Evolutionary conservation across 1,140 invertebrate genomes (phyloP).

Genomic region (Pseudomyrmex sp.): DNA sequence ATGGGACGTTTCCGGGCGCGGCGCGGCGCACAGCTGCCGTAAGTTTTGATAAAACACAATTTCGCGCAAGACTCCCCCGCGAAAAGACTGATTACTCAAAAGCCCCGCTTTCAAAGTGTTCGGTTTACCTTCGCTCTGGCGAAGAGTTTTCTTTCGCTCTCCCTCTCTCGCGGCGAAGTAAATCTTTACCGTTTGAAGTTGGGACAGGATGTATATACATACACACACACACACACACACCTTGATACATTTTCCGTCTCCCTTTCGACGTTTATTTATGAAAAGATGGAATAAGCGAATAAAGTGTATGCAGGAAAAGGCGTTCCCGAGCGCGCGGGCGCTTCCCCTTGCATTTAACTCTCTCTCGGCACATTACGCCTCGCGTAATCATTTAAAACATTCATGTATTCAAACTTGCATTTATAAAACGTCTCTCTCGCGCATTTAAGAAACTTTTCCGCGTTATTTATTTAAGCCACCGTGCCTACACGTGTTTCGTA

Average conservation of each 20-base stretch:
- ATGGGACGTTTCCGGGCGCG: neutral
- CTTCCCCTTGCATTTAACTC: neutral
- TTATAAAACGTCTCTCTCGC: neutral
- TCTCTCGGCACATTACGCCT: neutral
- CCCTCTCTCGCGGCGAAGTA: conserved; percentile 10
- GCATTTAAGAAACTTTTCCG: conserved; percentile 14
- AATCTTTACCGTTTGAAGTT: conserved; percentile 54
- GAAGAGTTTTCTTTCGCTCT: neutral
- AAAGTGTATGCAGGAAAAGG: conserved; percentile 7
- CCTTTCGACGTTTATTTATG: conserved; percentile 45
- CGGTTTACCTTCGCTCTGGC: conserved; percentile 32
- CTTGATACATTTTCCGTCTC: conserved; percentile 18
- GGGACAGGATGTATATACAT: neutral
- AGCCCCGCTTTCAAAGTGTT: conserved; percentile 44
- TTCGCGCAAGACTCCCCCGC: conserved; percentile 4
- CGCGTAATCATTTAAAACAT: conserved; percentile 9
- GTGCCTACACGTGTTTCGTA: neutral
- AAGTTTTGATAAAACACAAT: conserved; percentile 49
- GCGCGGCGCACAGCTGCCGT: neutral
- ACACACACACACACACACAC: neutral
- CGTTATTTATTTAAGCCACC: conserved; percentile 21
- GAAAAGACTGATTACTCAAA: conserved; percentile 60
- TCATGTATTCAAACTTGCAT: conserved; percentile 22
- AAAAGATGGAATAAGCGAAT: conserved; percentile 51
- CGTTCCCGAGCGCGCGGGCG: neutral